Evolutionary conservation across 2,888 invertebrate genomes (phyloP).

Genomic region (Spialia ferax): DNA sequence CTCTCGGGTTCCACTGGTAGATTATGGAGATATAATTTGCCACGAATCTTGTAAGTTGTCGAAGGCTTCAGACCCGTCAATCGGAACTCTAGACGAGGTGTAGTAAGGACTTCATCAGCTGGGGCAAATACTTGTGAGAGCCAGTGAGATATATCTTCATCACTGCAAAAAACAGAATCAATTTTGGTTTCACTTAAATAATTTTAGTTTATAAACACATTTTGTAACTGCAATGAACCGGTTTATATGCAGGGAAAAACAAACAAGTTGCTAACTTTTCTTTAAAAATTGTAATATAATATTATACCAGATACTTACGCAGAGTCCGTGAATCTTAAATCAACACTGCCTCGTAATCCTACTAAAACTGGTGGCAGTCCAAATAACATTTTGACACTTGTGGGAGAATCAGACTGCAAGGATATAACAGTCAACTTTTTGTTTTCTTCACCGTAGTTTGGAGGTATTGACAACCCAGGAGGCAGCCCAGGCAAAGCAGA

Average conservation of each 20-base stretch:
- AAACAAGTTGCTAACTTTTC: too few relatives aligned
- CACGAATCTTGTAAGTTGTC: slow-evolving; percentile 93
- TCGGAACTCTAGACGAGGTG: slow-evolving; percentile 94
- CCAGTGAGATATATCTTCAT: slow-evolving; percentile 91
- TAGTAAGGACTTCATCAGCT: slow-evolving; percentile 94
- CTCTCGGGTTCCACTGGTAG: slow-evolving; percentile 93
- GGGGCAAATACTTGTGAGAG: slow-evolving; percentile 95
- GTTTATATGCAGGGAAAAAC: too few relatives aligned
- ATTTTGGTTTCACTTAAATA: too few relatives aligned
- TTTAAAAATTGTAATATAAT: neutral
- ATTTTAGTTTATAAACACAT: neutral
- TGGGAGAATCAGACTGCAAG: slow-evolving; percentile 92
- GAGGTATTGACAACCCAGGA: slow-evolving; percentile 61
- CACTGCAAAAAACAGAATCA: slow-evolving; percentile 80
- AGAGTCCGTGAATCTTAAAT: slow-evolving; percentile 94
- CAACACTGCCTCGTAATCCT: slow-evolving; percentile 95
- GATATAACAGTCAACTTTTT: slow-evolving; percentile 85
- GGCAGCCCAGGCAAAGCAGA: slow-evolving; percentile 57
- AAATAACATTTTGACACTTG: slow-evolving; percentile 93
- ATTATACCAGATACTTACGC: slow-evolving; percentile 88
- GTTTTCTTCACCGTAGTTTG: slow-evolving; percentile 69
- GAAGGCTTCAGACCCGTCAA: slow-evolving; percentile 91
- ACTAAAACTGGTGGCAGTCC: slow-evolving; percentile 94
- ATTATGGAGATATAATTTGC: slow-evolving; percentile 92
- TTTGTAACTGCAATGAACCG: neutral